Evolutionary conservation across 2,888 invertebrate species (phyloP).

Genomic region (Xestoiulus laeticollis): DNA sequence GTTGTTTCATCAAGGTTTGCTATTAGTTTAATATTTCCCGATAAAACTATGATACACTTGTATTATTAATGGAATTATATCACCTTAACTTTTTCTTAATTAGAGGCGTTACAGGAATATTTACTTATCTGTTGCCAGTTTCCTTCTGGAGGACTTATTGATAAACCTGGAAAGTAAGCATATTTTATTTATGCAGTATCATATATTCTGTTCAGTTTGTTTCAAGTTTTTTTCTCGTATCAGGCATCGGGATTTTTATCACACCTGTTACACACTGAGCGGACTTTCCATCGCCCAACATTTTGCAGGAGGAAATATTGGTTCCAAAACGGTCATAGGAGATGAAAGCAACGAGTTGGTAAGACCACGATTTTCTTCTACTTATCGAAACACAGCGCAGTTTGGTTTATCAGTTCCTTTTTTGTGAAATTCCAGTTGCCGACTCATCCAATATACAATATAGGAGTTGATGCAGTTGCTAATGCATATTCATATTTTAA

Average conservation of each 20-base stretch:
- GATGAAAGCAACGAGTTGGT: constrained; percentile 75
- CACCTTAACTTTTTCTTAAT: neutral
- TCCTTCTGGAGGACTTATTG: constrained; percentile 86
- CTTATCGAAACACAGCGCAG: neutral
- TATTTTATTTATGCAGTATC: neutral
- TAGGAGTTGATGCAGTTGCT: constrained; percentile 74
- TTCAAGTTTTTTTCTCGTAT: constrained; percentile 56
- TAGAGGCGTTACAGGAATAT: constrained; percentile 89
- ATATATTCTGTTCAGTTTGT: neutral
- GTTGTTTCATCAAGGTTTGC: constrained; percentile 78
- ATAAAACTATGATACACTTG: neutral
- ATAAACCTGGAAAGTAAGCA: constrained; percentile 93
- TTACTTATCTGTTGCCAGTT: constrained; percentile 92
- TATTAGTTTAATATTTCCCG: neutral
- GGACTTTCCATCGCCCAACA: constrained; percentile 95
- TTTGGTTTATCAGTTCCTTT: neutral
- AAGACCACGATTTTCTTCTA: constrained; percentile 59
- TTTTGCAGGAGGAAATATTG: constrained; percentile 65
- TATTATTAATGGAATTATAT: neutral
- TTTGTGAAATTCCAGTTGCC: constrained; percentile 67
- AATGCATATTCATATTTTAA: constrained; percentile 63
- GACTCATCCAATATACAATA: constrained; percentile 85
- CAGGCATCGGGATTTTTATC: constrained; percentile 90
- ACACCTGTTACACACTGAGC: constrained; percentile 95
- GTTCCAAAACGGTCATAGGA: constrained; percentile 70